phyloP scores from a whole-genome alignment of 2,888 invertebrate genomes.

The Idaea biselata region DNA sequence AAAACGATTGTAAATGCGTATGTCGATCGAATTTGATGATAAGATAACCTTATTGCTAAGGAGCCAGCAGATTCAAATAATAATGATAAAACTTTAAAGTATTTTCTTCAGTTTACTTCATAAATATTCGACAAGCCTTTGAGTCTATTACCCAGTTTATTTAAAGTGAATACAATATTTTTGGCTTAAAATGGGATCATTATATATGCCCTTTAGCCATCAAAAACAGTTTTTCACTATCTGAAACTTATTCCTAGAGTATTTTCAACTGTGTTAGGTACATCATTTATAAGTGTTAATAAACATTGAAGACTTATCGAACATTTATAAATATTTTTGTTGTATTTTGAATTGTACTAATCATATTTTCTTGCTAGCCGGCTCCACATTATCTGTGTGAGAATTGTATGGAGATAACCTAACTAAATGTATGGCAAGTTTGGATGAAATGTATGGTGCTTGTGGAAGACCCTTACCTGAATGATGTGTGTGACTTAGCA shows the following conservation, averaged over 20 bases:
- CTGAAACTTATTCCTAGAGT: no score
- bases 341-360: slow-evolving; percentile 19
- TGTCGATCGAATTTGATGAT: neutral
- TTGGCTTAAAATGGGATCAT: no score
- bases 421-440: slow-evolving; percentile 30
- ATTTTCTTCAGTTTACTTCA: neutral
- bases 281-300: no score
- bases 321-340: neutral
- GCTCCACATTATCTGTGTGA: slow-evolving; percentile 62
- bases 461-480: slow-evolving; percentile 16
- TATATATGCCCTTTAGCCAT: no score
- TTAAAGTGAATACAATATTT: no score
- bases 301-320: neutral
- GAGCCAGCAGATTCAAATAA: neutral
- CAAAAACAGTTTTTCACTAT: no score
- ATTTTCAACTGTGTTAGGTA: no score
- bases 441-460: slow-evolving; percentile 27
- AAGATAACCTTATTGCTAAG: neutral
- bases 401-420: slow-evolving; percentile 51
- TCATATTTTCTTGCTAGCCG: slow-evolving; percentile 59
- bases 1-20: neutral
- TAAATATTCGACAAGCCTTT: neutral
- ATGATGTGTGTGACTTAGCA: slow-evolving; percentile 27
- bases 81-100: neutral
- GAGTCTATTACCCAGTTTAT: no score